A percentile compares a stretch with the other conserved stretches of the same genome.
These are phyloP conservation scores for Mormyrus hasselquistii DNA, from an alignment of 2,797 vertebrate genomes.

Conservation along the genomic window DNA sequence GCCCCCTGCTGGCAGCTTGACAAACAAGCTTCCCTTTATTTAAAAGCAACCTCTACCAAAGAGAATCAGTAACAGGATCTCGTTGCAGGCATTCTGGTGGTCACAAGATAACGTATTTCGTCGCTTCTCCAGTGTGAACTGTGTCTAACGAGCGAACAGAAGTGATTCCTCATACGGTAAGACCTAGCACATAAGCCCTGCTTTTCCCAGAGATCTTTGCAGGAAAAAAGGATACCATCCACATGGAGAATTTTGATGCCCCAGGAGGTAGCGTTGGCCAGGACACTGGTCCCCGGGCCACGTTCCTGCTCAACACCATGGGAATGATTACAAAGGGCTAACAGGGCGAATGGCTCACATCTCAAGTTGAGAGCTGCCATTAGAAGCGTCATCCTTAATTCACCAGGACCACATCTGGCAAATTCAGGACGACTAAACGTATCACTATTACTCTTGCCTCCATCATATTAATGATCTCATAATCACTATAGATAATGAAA, in stretches of 20 bases:
- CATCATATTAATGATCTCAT: not conserved
- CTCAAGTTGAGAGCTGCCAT: not conserved
- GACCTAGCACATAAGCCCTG: not conserved
- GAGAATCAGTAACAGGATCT: not conserved
- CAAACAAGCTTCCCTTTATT: not conserved
- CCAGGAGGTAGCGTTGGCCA: constrained; percentile 70
- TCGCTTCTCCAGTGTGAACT: not conserved
- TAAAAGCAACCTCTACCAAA: not conserved
- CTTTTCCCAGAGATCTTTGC: not conserved
- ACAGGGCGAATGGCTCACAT: not conserved
- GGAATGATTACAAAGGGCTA: not conserved
- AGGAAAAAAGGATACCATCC: constrained; percentile 71
- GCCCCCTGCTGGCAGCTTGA: not conserved
- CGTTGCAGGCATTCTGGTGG: not conserved
- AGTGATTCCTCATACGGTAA: not conserved
- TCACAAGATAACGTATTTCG: not conserved
- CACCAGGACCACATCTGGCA: not conserved
- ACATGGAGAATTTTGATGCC: constrained; percentile 74
- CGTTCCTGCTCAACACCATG: constrained; percentile 55
- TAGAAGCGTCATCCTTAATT: not conserved
- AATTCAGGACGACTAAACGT: not conserved
- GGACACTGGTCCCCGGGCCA: constrained; percentile 58
- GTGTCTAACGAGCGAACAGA: not conserved
- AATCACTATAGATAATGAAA: not conserved
- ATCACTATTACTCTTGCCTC: not conserved